phyloP scores from a whole-genome alignment of 2,888 invertebrate species.

The Coelogynopora nodosa region DNA sequence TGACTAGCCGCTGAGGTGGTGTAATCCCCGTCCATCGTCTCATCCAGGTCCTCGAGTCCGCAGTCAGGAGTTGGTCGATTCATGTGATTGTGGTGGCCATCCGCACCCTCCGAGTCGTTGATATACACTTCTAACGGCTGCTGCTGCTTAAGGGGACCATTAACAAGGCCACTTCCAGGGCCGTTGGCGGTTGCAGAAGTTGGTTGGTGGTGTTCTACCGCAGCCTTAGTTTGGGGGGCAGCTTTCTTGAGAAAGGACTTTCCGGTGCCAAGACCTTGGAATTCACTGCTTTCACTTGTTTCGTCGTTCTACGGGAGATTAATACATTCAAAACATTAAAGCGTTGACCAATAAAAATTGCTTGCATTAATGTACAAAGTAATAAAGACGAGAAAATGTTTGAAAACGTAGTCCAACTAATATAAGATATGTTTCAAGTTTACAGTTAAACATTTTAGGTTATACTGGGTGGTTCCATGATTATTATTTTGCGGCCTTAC shows the following conservation, averaged over 20 bases:
- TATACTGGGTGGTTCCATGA: too few species aligned
- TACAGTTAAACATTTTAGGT: too few species aligned
- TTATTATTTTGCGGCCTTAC: too few species aligned
- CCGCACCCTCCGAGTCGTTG: neutral
- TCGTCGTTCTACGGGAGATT: conserved; percentile 26
- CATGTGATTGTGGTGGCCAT: neutral
- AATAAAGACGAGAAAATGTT: too few species aligned
- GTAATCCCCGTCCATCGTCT: neutral
- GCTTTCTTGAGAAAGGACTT: neutral
- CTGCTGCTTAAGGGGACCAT: neutral
- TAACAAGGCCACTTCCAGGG: too few species aligned
- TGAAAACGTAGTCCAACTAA: too few species aligned
- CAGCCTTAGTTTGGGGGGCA: neutral
- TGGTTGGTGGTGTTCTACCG: neutral
- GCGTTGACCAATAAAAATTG: too few species aligned
- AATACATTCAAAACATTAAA: too few species aligned
- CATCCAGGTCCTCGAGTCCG: neutral
- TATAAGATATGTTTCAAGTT: too few species aligned
- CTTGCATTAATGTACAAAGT: too few species aligned
- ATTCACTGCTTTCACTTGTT: conserved; percentile 22
- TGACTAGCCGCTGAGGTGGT: neutral
- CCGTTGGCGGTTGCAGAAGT: neutral
- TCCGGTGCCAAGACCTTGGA: neutral
- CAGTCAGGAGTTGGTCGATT: neutral
- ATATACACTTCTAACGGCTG: neutral